Evolutionary conservation across 2,888 invertebrate genomes (phyloP), one percentile per base, ranked within the genome.

Genomic region (Parapristionchus giblindavisi): DNA sequence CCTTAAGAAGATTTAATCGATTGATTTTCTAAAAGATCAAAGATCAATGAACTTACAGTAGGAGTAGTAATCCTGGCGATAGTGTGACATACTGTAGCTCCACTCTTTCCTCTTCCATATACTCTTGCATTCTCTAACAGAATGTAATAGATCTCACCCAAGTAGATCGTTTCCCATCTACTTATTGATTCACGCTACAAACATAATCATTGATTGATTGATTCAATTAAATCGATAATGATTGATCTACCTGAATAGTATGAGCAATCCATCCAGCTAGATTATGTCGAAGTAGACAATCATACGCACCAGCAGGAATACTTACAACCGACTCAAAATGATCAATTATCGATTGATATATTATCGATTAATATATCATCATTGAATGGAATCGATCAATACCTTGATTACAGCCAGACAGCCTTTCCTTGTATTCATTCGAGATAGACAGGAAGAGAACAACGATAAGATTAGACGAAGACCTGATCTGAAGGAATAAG

Each of bases 131-230:
- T 79, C 36, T 79, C 77, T 17, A 80, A 24, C 4, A 79, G 66
- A 71, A 65, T 74, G 1, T 74, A 56, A 40, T 76, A 79, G 21
- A 82, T 77, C 73, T 82, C 79, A 3, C 81, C 80, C 65, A 82
- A 48, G 70, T 77, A 82, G 68, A 79, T 79, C 32, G 77, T 76
- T 68, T 82, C 82, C 82, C 82, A 82, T 65, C 77, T 48, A 54
- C 77, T 81, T 58, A 80, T 76, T 48, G 54, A 54, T 3, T 36
- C 27, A 27, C 56, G 38, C 70, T 71, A 56, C 32, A 65, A 63
- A 24, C 1, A 17, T 58, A 21, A 6, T 1, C 34, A 3, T 27
- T 34, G 21, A 43, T 43, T 14, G 11, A n/a, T 27, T 21, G 29
- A 14, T 6, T n/a, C n/a, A 56, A 29, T 56, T 56, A 56, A n/a